These are phyloP conservation scores for Acheta domesticus DNA, from an alignment of 2,888 invertebrate genomes.

Conservation along the genomic window DNA sequence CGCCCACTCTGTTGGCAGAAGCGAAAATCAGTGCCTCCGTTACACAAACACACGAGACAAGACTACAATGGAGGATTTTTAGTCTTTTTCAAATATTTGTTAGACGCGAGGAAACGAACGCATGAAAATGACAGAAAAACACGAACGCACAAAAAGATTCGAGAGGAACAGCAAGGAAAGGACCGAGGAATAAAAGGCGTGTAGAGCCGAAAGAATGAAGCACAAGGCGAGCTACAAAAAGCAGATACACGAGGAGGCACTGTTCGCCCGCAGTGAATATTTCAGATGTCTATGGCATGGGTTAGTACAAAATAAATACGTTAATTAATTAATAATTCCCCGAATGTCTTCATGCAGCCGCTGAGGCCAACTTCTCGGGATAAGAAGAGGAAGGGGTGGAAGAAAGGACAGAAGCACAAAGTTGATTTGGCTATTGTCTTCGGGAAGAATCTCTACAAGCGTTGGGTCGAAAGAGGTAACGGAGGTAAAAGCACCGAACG, in stretches of 20 bases:
- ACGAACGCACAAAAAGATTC: neutral
- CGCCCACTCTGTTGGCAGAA: neutral
- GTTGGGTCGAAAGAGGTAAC: too few species aligned
- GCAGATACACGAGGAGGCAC: neutral
- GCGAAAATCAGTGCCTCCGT: neutral
- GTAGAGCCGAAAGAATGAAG: neutral
- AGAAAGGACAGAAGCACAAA: too few species aligned
- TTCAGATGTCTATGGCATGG: neutral
- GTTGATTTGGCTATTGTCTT: too few species aligned
- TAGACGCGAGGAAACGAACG: neutral
- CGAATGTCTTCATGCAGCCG: too few species aligned
- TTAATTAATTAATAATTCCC: too few species aligned
- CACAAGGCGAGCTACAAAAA: neutral
- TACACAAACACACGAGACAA: neutral
- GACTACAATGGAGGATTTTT: neutral
- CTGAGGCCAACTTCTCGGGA: too few species aligned
- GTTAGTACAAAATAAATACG: neutral
- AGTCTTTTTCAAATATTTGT: constrained; percentile 5
- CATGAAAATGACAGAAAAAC: neutral
- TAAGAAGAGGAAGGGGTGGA: too few species aligned
- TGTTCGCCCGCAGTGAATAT: neutral
- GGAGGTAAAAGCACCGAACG: too few species aligned
- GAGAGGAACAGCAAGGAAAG: neutral
- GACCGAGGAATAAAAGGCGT: neutral
- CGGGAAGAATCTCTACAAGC: too few species aligned